Conservation (phyloP, 2,797 vertebrate species). For the Enteromius anoplus region DNA sequence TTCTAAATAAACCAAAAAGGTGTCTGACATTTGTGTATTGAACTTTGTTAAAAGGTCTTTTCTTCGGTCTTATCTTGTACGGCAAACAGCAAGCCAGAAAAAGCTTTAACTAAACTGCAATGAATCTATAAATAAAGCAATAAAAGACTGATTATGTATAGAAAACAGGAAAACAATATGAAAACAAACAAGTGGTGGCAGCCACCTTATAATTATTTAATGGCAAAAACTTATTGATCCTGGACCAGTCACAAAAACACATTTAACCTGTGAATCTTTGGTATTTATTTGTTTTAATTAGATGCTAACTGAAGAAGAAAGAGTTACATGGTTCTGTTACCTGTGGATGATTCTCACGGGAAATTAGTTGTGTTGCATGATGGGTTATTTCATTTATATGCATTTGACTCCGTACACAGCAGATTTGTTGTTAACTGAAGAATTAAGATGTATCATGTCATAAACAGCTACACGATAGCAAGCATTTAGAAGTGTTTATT, state of each 20-base stretch:
- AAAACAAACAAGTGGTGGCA: neutral
- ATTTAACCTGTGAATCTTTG: slow-evolving; percentile 8
- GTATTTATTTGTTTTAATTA: slow-evolving; percentile 32
- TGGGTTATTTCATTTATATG: slow-evolving; percentile 5
- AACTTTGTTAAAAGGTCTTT: too few species aligned
- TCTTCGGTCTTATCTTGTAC: too few species aligned
- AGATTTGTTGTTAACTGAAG: neutral
- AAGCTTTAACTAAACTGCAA: too few species aligned
- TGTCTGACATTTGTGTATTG: too few species aligned
- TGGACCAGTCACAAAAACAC: neutral
- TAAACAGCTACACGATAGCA: neutral
- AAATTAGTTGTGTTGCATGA: slow-evolving; percentile 23
- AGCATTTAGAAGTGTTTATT: neutral
- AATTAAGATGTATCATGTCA: neutral
- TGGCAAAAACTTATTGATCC: neutral
- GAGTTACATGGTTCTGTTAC: neutral
- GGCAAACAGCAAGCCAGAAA: too few species aligned
- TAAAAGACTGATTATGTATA: too few species aligned
- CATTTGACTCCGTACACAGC: neutral
- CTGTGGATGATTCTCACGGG: slow-evolving; percentile 16
- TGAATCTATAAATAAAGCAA: too few species aligned
- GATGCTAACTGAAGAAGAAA: slow-evolving; percentile 10
- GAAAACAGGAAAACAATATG: neutral
- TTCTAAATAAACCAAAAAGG: neutral
- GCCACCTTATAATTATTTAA: slow-evolving; percentile 11